Percentiles rank a stretch among this genome's conserved stretches.
Conservation (phyloP, 2,113 vertebrate species). For the Daboia siamensis region DNA sequence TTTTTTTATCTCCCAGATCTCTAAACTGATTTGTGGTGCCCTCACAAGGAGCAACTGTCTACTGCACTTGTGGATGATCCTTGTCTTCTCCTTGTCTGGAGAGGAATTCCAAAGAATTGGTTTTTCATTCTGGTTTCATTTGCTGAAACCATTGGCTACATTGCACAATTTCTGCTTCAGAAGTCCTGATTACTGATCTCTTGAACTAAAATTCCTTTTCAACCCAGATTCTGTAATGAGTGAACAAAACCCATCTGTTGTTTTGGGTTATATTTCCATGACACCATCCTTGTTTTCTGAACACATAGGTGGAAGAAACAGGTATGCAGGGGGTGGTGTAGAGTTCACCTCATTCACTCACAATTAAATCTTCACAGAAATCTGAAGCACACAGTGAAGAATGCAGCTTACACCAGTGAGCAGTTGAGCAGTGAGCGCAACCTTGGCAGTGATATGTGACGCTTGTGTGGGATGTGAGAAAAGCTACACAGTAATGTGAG, state of each 20-base stretch:
- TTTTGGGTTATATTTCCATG: neutral
- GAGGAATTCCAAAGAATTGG: neutral
- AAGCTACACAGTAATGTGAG: constrained; percentile 16
- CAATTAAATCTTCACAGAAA: constrained; percentile 1
- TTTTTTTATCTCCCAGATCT: neutral
- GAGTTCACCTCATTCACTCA: neutral
- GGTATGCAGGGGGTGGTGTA: neutral
- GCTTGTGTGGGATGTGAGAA: neutral
- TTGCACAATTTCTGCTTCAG: neutral
- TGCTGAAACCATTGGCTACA: neutral
- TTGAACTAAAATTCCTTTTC: neutral
- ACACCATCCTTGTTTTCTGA: neutral
- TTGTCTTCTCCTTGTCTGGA: neutral
- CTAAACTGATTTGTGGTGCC: neutral
- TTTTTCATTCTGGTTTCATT: neutral
- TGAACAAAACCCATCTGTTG: neutral
- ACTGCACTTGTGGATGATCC: neutral
- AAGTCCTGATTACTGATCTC: neutral
- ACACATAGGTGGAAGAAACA: neutral
- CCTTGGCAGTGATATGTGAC: neutral
- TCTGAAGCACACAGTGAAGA: neutral
- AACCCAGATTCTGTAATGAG: neutral
- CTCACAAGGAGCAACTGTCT: neutral
- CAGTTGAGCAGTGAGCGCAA: neutral
- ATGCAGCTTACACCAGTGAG: neutral